Evolutionary conservation across 2,888 invertebrate genomes (phyloP).

Genomic region (Isotomurus palustris): DNA sequence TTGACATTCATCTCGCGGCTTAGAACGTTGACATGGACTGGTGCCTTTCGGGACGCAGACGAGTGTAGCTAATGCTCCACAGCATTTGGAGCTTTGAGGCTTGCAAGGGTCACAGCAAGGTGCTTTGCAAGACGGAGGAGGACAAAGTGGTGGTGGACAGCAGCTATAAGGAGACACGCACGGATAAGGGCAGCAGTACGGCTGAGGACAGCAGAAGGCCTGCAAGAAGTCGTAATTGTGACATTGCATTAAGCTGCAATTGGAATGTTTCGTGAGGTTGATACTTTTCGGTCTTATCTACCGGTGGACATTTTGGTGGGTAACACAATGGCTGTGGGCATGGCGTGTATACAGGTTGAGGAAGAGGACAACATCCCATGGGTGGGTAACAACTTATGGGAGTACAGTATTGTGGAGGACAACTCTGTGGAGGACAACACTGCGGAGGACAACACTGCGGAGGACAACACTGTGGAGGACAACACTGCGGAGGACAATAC

Average conservation of each 20-base stretch:
- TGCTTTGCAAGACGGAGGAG: constrained; percentile 18
- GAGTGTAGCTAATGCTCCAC: constrained; percentile 21
- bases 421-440: constrained; percentile 11
- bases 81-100: background rate
- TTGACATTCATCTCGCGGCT: background rate
- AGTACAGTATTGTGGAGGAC: constrained; percentile 7
- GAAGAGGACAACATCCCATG: background rate
- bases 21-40: background rate
- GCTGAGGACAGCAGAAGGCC: constrained; percentile 16
- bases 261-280: background rate
- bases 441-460: too few relatives aligned
- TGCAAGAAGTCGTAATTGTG: too few relatives aligned
- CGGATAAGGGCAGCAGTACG: constrained; percentile 5
- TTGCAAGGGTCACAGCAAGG: background rate
- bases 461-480: too few relatives aligned
- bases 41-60: constrained; percentile 26
- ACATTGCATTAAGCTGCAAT: background rate
- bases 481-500: too few relatives aligned
- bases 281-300: background rate
- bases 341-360: constrained; percentile 1
- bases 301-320: constrained; percentile 15
- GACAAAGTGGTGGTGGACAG: constrained; percentile 21
- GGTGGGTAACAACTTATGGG: constrained; percentile 1
- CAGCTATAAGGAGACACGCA: constrained; percentile 3
- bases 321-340: constrained; percentile 10